Evolutionary conservation across 2,888 invertebrate genomes (phyloP), one percentile per base, ranked within the genome.

Genomic region (Rhimphoctona megacephalus): DNA sequence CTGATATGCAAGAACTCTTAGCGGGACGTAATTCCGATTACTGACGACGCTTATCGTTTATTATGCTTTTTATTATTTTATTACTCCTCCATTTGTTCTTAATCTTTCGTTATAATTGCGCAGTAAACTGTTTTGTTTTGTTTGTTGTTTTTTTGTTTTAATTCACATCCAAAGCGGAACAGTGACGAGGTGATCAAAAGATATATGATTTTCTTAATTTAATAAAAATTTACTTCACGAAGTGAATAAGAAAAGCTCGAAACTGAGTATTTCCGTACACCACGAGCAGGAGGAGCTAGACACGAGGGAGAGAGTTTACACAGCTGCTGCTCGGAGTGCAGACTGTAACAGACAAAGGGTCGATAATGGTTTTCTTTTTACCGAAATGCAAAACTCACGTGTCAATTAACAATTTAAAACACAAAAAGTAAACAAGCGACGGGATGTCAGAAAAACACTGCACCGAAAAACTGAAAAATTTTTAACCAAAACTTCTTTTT

Each of bases 11-110:
- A 9, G 69, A 69, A 69, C 57, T 30, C 17, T 76, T 82, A 33
- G 57, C 25, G 6, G 33, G 11, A 49, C 25, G 25, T 36, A 69
- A 36, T 81, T 77, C 81, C 81, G 81, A 64, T 77, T 70, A 64
- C 76, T 70, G 46, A 14, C 61, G 30, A 17, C 46, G 33, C 57
- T 81, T 33, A 80, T 74, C 66, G 54, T 36, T 70, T 49, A 7
- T 57, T 39, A 46, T 49, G 61, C 22, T 30, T 49, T 17, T 4
- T 19, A 6, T 33, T n/a, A 14, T 36, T 30, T 25, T 52, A n/a
- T 49, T 22, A 22, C 43, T 73, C 25, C 43, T 46, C 57, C 19
- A 22, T 72, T 49, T 3, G 49, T 52, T 17, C 39, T 43, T 7
- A 6, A n/a, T 17, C 6, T 57, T 43, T 30, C 5, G 30, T 43